Conservation (phyloP, 2,113 vertebrate species). For the Myodes glareolus region DNA sequence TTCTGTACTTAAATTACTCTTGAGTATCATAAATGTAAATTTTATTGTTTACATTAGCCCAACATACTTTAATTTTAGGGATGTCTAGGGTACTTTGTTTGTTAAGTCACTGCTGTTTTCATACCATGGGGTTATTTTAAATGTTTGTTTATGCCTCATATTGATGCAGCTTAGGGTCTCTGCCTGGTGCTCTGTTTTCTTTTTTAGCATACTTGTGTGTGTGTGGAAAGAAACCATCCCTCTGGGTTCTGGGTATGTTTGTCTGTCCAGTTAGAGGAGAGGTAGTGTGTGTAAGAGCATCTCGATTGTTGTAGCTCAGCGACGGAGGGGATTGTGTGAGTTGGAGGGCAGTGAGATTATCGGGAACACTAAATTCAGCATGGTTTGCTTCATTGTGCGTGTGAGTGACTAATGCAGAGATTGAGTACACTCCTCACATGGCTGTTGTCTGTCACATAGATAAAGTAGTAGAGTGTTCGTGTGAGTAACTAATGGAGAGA, state of each 20-base stretch:
- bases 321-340: neutral
- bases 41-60: neutral
- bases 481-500: neutral
- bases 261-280: neutral
- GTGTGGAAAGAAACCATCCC: neutral
- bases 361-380: neutral
- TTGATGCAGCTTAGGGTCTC: constrained; percentile 2
- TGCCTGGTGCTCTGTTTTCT: neutral
- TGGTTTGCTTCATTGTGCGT: neutral
- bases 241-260: neutral
- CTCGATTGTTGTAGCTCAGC: neutral
- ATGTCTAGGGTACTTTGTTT: neutral
- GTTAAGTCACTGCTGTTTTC: neutral
- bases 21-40: constrained; percentile 8
- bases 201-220: neutral
- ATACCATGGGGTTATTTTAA: neutral
- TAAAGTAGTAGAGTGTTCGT: neutral
- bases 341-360: neutral
- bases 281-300: neutral
- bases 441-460: neutral
- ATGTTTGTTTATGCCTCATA: neutral
- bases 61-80: neutral
- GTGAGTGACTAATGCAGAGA: neutral
- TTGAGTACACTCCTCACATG: neutral
- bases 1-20: neutral